These are phyloP conservation scores for Melanotus villosus DNA, from an alignment of 2,888 invertebrate species.

Conservation along the genomic window DNA sequence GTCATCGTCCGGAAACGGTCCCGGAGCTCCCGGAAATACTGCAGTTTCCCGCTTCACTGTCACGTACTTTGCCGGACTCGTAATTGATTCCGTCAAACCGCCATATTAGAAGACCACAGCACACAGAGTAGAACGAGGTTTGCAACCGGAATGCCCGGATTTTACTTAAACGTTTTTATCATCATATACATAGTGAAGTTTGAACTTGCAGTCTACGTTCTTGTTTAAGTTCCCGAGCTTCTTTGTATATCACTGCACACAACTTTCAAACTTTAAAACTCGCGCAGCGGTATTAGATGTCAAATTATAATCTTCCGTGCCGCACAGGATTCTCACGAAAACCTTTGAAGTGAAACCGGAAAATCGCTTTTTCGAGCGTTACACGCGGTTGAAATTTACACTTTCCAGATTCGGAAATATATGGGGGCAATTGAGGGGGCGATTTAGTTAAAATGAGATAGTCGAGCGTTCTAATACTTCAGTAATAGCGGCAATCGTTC, in stretches of 20 bases:
- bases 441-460: conserved; percentile 37
- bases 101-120: conserved; percentile 31
- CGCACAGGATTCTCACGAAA: conserved; percentile 22
- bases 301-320: conserved; percentile 43
- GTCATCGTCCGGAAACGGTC: conserved; percentile 51
- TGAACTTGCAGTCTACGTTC: conserved; percentile 33
- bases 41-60: conserved; percentile 51
- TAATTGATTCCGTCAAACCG: conserved; percentile 48
- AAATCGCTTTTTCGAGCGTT: conserved; percentile 34
- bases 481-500: conserved; percentile 43
- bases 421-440: conserved; percentile 38
- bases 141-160: conserved; percentile 24
- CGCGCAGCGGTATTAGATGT: conserved; percentile 44
- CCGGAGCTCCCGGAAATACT: conserved; percentile 49
- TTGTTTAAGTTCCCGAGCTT: conserved; percentile 34
- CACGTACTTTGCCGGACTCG: conserved; percentile 50
- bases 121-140: conserved; percentile 3
- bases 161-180: conserved; percentile 21
- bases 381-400: conserved; percentile 31
- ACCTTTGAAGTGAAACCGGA: conserved; percentile 38
- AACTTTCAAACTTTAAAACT: conserved; percentile 38
- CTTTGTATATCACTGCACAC: conserved; percentile 35
- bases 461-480: conserved; percentile 32
- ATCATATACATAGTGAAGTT: conserved; percentile 1
- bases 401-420: conserved; percentile 29